Evolutionary conservation across 2,888 invertebrate genomes (phyloP), one percentile per base, ranked within the genome.

Genomic region (Atherix ibis): DNA sequence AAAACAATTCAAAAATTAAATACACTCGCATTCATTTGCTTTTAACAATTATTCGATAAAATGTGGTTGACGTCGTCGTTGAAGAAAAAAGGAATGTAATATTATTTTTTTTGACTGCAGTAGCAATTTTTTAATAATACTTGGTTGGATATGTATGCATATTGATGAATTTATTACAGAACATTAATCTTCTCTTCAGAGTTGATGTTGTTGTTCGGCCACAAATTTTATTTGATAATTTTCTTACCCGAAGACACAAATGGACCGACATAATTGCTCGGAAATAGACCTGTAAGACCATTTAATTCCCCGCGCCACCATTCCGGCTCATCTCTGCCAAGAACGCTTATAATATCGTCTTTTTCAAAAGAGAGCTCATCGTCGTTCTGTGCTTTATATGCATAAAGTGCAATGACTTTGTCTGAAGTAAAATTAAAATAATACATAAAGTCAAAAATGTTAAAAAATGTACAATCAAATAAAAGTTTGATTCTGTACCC

Each of bases 291-390:
- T 0, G 81, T 78, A 46, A 77, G 71, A 2, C 89, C 89, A 45
- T 87, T 83, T 26, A 87, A 67, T 65, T 92, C 89, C 34, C 95
- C 95, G 56, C 83, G 80, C 94, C 94, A 95, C 95, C 95, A 95
- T 33, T 89, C 83, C n/a, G 84, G 81, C 52, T 94, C 94, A 48
- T 91, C 91, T 36, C 89, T 75, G 32, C 84, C 83, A 3, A 92
- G 71, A 28, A 91, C 81, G 9, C 79, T 79, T 33, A 91, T 88
- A 32, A 88, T 82, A 51, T 89, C 89, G 46, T 88, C 89, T 55
- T 89, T 87, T 38, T 81, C 77, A 56, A 97, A 88, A 43, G 79
- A 84, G 37, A 97, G 64, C 56, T 98, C 97, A 58, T 98, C 97
- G 9, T 83, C 81, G 54, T 94, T 92, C 58, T 88, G 82, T 29